phyloP scores from a whole-genome alignment of 2,113 vertebrate genomes.

The Protobothrops mucrosquamatus region DNA sequence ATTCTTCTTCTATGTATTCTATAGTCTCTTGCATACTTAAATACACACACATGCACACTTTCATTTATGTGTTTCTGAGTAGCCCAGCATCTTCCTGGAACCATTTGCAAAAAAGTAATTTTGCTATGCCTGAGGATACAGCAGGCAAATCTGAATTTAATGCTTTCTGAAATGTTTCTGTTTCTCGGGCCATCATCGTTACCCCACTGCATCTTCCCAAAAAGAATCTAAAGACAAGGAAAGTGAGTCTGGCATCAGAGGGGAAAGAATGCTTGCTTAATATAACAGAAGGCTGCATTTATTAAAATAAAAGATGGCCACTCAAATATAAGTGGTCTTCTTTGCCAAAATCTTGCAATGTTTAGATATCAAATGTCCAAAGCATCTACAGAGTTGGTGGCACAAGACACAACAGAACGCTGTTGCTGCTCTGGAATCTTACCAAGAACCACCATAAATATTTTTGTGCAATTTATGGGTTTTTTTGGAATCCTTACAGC shows the following conservation, averaged over 20 bases:
- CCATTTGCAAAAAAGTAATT: conserved; percentile 44
- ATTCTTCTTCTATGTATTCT: conserved; percentile 39
- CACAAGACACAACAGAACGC: neutral
- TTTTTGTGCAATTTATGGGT: neutral
- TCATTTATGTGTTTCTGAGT: neutral
- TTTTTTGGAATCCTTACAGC: neutral
- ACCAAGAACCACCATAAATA: neutral
- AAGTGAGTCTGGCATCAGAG: rapidly evolving
- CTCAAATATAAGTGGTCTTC: neutral
- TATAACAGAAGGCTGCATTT: neutral
- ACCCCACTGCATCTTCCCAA: conserved; percentile 36
- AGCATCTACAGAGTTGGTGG: neutral
- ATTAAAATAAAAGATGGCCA: neutral
- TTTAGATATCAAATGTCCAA: neutral
- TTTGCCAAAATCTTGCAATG: neutral
- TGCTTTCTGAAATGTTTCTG: conserved; percentile 16
- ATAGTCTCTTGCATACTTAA: neutral
- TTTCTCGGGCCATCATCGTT: conserved; percentile 55
- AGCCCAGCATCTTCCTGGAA: neutral
- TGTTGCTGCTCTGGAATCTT: neutral
- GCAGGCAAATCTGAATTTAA: conserved; percentile 50
- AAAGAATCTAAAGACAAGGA: neutral
- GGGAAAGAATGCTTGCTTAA: neutral
- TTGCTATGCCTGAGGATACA: neutral
- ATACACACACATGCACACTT: neutral